These are phyloP conservation scores for Axinella damicornis DNA, from an alignment of 37 sponge, comb jelly and placozoan species.

Conservation along the genomic window DNA sequence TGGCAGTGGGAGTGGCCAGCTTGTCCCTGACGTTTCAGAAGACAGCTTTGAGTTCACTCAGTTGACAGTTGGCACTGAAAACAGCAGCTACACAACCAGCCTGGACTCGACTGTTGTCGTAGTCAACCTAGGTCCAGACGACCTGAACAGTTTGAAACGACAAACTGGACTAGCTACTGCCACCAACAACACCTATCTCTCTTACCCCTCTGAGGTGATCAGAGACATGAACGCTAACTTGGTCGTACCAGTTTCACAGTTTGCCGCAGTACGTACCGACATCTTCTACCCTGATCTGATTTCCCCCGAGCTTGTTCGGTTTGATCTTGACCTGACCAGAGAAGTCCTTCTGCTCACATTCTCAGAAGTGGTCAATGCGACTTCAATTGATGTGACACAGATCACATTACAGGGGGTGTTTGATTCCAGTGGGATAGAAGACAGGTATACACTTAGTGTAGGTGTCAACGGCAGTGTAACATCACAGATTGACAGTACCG, in stretches of 20 bases:
- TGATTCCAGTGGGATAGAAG: neutral
- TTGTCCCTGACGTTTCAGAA: neutral
- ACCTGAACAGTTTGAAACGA: constrained; percentile 76
- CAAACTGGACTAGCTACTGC: constrained; percentile 62
- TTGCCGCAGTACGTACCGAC: constrained; percentile 41
- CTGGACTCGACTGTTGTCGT: constrained; percentile 71
- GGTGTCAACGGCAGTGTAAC: constrained; percentile 41
- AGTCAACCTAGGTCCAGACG: constrained; percentile 78
- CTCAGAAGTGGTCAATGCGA: constrained; percentile 86
- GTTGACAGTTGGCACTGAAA: constrained; percentile 59
- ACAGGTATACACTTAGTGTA: constrained; percentile 33
- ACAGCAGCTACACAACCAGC: constrained; percentile 57
- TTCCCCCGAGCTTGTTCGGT: constrained; percentile 67
- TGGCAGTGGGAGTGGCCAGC: constrained; percentile 26
- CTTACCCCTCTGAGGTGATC: constrained; percentile 51
- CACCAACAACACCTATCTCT: constrained; percentile 71
- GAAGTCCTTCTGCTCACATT: constrained; percentile 77
- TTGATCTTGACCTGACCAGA: constrained; percentile 79
- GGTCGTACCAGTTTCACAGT: constrained; percentile 33
- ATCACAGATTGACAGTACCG: constrained; percentile 25
- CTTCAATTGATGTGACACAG: constrained; percentile 65
- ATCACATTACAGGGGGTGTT: constrained; percentile 54
- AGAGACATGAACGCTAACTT: constrained; percentile 77
- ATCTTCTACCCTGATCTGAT: constrained; percentile 71
- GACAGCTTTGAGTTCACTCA: neutral